phyloP scores from a whole-genome alignment of 2,113 vertebrate genomes.

The Hippocampus barbouri region DNA sequence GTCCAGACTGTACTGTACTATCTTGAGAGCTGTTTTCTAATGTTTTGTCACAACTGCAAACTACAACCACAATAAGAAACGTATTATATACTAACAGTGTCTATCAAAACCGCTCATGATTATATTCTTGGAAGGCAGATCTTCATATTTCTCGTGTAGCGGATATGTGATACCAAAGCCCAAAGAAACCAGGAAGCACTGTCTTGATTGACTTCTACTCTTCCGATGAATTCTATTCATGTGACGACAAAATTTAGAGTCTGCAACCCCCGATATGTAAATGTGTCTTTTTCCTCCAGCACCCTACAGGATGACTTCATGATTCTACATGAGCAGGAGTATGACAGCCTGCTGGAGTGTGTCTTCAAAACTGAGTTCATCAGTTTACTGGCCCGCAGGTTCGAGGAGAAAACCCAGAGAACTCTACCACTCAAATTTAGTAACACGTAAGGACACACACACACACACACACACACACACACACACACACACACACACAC shows the following conservation, averaged over 20 bases:
- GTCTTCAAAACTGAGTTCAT: conserved; percentile 96
- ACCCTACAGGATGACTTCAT: conserved; percentile 91
- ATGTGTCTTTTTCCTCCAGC: conserved; percentile 55
- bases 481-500: too few species aligned
- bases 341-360: conserved; percentile 92
- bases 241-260: neutral
- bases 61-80: too few species aligned
- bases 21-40: too few species aligned
- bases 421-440: conserved; percentile 93
- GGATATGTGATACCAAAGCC: neutral
- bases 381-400: conserved; percentile 87
- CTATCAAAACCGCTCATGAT: too few species aligned
- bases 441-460: conserved; percentile 82
- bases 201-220: neutral
- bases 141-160: neutral
- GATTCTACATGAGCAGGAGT: conserved; percentile 93
- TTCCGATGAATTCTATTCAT: too few species aligned
- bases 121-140: too few species aligned
- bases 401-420: conserved; percentile 89
- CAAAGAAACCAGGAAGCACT: neutral
- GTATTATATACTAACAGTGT: too few species aligned
- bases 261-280: neutral
- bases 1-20: too few species aligned
- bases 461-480: neutral
- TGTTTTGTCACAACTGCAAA: too few species aligned